phyloP scores from a whole-genome alignment of 2,888 invertebrate genomes.

The Parnassius apollo region DNA sequence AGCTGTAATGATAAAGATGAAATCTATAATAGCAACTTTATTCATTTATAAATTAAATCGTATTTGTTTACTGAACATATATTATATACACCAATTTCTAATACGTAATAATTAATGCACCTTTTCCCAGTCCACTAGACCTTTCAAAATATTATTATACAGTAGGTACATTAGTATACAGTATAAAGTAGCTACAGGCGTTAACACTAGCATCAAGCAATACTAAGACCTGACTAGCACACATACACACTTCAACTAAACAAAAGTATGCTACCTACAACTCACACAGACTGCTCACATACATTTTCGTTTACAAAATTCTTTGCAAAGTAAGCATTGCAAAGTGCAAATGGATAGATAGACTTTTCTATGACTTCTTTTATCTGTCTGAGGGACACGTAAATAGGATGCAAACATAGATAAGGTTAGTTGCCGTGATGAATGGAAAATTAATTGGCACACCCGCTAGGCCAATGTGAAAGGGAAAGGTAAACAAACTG shows the following conservation, averaged over 20 bases:
- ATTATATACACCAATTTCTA: no score
- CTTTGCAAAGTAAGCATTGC: conserved; percentile 57
- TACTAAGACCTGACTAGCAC: conserved; percentile 24
- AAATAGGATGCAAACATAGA: conserved; percentile 79
- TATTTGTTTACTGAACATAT: no score
- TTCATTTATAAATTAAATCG: no score
- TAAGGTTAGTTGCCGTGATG: conserved; percentile 58
- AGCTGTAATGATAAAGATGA: no score
- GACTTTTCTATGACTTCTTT: conserved; percentile 76
- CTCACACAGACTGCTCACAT: conserved; percentile 32
- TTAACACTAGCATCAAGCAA: conserved; percentile 31
- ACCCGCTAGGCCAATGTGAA: conserved; percentile 17
- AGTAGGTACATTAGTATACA: no score
- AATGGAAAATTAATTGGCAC: conserved; percentile 61
- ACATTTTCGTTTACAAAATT: conserved; percentile 13
- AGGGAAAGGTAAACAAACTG: conserved; percentile 31
- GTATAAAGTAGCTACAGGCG: conserved; percentile 34
- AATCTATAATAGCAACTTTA: no score
- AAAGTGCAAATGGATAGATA: conserved; percentile 75
- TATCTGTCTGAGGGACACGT: conserved; percentile 68
- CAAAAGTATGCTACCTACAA: conserved; percentile 23
- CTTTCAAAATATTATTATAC: no score
- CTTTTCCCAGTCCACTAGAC: no score
- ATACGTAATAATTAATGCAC: no score
- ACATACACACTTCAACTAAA: conserved; percentile 28